phyloP scores from a whole-genome alignment of 2,113 vertebrate genomes.

The Nothobranchius furzeri region DNA sequence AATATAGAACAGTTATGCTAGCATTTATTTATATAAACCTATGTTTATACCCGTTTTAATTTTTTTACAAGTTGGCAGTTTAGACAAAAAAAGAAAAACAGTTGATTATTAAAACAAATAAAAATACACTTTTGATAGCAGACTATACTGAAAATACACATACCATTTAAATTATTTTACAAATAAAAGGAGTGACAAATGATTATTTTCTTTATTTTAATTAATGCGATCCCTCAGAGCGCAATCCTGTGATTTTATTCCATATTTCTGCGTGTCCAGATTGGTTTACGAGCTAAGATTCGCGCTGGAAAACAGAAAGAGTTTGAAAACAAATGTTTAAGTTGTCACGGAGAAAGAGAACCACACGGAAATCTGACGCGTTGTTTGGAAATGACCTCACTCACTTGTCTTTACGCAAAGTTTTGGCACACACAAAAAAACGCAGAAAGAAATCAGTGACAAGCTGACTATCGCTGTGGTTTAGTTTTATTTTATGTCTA shows the following conservation, averaged over 20 bases:
- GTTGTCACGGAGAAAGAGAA: neutral
- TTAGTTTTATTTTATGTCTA: neutral
- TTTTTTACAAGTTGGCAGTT: neutral
- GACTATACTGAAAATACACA: no score
- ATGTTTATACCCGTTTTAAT: neutral
- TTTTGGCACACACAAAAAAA: constrained; percentile 33
- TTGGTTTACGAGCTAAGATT: no score
- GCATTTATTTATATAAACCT: no score
- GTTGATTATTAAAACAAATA: no score
- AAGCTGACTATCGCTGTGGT: constrained; percentile 2
- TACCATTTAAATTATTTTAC: no score
- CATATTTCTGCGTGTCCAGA: neutral
- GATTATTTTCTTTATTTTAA: no score
- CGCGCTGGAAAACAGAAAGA: no score
- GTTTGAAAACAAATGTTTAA: constrained; percentile 9
- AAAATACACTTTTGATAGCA: no score
- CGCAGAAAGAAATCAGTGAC: constrained; percentile 17
- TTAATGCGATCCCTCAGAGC: no score
- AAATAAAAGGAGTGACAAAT: no score
- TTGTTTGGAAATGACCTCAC: constrained; percentile 61
- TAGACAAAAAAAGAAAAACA: neutral
- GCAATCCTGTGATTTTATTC: neutral
- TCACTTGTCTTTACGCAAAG: constrained; percentile 40
- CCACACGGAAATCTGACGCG: constrained; percentile 18
- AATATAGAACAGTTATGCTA: no score